Percentiles rank a stretch among this genome's conserved stretches.
phyloP scores from a whole-genome alignment of 1,140 invertebrate species.

The Phymorhynchus buccinoides region DNA sequence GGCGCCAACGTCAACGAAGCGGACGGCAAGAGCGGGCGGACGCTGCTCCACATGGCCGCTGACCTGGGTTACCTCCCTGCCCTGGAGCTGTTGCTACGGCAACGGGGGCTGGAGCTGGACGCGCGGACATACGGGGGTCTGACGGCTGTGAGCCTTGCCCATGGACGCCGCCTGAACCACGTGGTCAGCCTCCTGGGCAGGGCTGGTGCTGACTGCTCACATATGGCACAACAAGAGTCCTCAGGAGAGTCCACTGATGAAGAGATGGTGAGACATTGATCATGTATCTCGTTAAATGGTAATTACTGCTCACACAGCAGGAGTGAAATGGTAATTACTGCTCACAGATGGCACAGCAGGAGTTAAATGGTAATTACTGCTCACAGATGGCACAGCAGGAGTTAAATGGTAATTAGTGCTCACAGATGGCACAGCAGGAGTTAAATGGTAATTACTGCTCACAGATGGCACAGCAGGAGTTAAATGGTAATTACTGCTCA shows the following conservation, averaged over 20 bases:
- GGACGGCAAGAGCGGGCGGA: conserved; percentile 63
- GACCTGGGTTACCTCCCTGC: conserved; percentile 54
- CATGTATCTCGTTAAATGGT: too few relatives aligned
- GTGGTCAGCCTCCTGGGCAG: conserved; percentile 41
- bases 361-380: too few relatives aligned
- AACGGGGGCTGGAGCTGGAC: conserved; percentile 49
- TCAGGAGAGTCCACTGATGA: conserved; percentile 48
- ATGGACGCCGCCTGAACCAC: conserved; percentile 47
- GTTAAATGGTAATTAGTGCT: too few relatives aligned
- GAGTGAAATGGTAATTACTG: too few relatives aligned
- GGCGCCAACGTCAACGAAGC: conserved; percentile 81
- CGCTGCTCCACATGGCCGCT: conserved; percentile 62
- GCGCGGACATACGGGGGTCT: conserved; percentile 58
- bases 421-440: too few relatives aligned
- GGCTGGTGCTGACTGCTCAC: conserved; percentile 46
- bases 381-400: too few relatives aligned
- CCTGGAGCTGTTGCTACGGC: conserved; percentile 49
- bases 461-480: too few relatives aligned
- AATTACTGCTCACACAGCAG: too few relatives aligned
- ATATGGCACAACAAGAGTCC: too few relatives aligned
- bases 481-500: too few relatives aligned
- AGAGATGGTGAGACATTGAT: conserved; percentile 60
- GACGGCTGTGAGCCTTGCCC: conserved; percentile 54
- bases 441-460: too few relatives aligned
- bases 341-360: too few relatives aligned